Evolutionary conservation across 2,113 vertebrate species (phyloP).

Genomic region (Halcyon malimbica): DNA sequence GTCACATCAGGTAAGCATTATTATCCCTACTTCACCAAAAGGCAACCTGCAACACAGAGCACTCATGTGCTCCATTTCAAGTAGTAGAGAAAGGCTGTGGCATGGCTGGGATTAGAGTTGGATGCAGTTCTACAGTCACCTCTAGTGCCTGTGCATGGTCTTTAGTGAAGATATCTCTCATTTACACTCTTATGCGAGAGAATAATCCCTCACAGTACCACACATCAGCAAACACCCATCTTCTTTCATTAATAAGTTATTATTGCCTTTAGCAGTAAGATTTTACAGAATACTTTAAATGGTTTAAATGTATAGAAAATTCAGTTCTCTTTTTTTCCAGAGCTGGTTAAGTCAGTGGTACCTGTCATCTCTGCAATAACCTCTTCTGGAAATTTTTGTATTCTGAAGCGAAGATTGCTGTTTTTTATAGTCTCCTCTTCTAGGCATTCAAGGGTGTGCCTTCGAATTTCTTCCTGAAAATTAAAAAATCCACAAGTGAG

Average conservation of each 20-base stretch:
- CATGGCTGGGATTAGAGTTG: not conserved
- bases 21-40: not conserved
- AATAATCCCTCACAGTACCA: not conserved
- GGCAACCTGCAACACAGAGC: not conserved
- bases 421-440: conserved; percentile 85
- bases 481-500: not conserved
- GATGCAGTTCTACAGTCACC: not conserved
- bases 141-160: not conserved
- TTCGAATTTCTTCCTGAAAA: conserved; percentile 77
- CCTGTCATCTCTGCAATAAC: conserved; percentile 76
- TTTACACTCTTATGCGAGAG: not conserved
- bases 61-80: not conserved
- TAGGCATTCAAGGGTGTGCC: conserved; percentile 70
- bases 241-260: not conserved
- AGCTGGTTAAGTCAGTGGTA: conserved; percentile 8
- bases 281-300: not conserved
- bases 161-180: not conserved
- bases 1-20: not conserved
- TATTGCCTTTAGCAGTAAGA: not conserved
- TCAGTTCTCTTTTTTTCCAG: not conserved
- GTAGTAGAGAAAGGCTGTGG: not conserved
- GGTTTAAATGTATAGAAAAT: not conserved
- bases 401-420: conserved; percentile 75
- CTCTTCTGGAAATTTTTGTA: conserved; percentile 51
- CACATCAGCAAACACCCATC: not conserved